Conservation (phyloP, 2,888 invertebrate genomes). For the Sarcophaga variegata region DNA sequence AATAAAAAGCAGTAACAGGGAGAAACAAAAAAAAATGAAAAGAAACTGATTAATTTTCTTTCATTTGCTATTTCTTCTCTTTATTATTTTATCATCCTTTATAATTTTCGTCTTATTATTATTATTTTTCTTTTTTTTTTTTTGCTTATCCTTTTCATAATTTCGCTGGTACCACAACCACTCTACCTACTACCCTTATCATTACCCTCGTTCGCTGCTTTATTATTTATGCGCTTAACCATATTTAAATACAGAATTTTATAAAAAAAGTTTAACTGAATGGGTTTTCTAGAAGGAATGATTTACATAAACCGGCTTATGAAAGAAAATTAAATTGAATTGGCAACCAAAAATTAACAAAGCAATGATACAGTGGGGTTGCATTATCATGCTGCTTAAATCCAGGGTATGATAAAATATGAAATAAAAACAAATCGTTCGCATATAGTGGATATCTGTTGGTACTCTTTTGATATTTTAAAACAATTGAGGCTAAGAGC, state of each 20-base stretch:
- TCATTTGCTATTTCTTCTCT: slow-evolving; percentile 28
- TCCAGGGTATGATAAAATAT: no score
- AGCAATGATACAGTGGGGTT: neutral
- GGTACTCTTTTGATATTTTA: no score
- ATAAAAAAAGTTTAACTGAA: slow-evolving; percentile 29
- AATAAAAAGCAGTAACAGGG: neutral
- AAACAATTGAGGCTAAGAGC: no score
- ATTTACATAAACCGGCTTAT: slow-evolving; percentile 38
- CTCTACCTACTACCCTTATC: neutral
- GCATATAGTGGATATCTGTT: no score
- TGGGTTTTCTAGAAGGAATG: slow-evolving; percentile 16
- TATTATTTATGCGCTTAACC: slow-evolving; percentile 51
- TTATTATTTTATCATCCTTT: slow-evolving; percentile 43
- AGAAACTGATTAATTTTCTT: slow-evolving; percentile 49
- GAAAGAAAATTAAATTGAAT: slow-evolving; percentile 21
- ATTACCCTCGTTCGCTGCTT: neutral
- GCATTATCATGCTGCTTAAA: neutral
- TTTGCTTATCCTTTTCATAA: slow-evolving; percentile 3
- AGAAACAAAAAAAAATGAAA: neutral
- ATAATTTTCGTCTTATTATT: slow-evolving; percentile 21
- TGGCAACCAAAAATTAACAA: neutral
- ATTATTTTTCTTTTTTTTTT: slow-evolving; percentile 18
- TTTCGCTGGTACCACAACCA: neutral
- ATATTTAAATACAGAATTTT: slow-evolving; percentile 29
- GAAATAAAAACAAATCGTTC: no score